Conservation (phyloP, 1,140 invertebrate genomes). For the Drosophila lacertosa region DNA sequence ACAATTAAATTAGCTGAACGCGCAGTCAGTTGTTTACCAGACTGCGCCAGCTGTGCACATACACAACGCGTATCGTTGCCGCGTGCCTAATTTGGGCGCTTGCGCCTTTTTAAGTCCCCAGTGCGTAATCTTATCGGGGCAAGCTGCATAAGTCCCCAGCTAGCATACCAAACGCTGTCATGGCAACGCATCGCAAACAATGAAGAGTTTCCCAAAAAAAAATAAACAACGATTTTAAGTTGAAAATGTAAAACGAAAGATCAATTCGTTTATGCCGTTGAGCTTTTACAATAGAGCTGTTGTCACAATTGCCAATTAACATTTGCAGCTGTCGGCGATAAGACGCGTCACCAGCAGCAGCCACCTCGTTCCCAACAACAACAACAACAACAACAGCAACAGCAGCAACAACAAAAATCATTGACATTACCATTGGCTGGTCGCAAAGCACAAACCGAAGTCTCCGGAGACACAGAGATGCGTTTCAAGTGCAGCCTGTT, state of each 20-base stretch:
- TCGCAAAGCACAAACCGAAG: constrained; percentile 41
- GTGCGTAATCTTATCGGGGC: constrained; percentile 63
- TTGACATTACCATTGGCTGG: constrained; percentile 74
- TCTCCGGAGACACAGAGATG: constrained; percentile 54
- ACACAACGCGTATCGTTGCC: constrained; percentile 21
- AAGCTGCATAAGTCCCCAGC: constrained; percentile 20
- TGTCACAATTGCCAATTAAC: constrained; percentile 55
- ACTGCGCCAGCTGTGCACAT: constrained; percentile 40
- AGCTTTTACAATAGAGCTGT: constrained; percentile 25
- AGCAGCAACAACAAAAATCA: constrained; percentile 67
- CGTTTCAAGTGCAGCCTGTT: constrained; percentile 65
- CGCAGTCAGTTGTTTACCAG: constrained; percentile 41
- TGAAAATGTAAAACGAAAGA: constrained; percentile 1
- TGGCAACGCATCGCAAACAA: constrained; percentile 71
- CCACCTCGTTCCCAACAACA: constrained; percentile 32
- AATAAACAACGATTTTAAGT: constrained; percentile 13
- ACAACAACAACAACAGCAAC: constrained; percentile 31
- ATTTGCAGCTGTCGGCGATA: constrained; percentile 46
- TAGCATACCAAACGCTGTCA: constrained; percentile 54
- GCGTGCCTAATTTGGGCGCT: constrained; percentile 26
- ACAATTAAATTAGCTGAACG: neutral
- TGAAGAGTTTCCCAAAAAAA: constrained; percentile 33
- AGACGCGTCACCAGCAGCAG: constrained; percentile 47
- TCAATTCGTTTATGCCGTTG: constrained; percentile 26
- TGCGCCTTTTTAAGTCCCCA: constrained; percentile 37